Conservation (phyloP, 2,113 vertebrate species). For the Antechinus stuartii region DNA sequence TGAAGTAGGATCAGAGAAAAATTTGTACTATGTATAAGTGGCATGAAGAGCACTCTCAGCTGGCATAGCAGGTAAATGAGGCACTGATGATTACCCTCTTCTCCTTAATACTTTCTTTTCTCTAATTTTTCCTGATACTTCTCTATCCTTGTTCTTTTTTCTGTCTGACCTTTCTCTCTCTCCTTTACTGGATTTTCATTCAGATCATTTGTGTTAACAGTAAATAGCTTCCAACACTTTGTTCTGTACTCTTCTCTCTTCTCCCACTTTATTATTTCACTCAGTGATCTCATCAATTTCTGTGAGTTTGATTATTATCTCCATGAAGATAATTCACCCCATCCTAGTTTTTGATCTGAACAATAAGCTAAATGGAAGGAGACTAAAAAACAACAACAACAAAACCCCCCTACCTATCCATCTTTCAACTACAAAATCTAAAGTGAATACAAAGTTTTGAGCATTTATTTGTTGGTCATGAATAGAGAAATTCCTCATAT, state of each 20-base stretch:
- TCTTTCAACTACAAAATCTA: constrained; percentile 7
- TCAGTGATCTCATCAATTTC: background rate
- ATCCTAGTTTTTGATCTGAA: background rate
- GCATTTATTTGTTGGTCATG: constrained; percentile 2
- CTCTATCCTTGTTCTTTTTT: background rate
- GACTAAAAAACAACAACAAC: background rate
- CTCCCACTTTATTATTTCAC: background rate
- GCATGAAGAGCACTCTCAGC: background rate
- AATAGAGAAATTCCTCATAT: constrained; percentile 26
- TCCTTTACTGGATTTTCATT: background rate
- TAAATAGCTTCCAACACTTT: background rate
- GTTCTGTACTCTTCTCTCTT: background rate
- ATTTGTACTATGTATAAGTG: background rate
- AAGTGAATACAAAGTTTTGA: background rate
- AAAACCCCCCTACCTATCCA: background rate
- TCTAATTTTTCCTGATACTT: background rate
- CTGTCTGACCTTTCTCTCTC: background rate
- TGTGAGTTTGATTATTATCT: background rate
- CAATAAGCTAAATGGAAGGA: background rate
- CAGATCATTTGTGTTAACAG: background rate
- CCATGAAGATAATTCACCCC: background rate
- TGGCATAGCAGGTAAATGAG: background rate
- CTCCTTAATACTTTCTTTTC: background rate
- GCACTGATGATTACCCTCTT: background rate
- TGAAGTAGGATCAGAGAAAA: background rate